Evolutionary conservation across 2,797 vertebrate genomes (phyloP), one percentile per base, ranked within the genome.

Genomic region (Pipistrellus kuhlii): DNA sequence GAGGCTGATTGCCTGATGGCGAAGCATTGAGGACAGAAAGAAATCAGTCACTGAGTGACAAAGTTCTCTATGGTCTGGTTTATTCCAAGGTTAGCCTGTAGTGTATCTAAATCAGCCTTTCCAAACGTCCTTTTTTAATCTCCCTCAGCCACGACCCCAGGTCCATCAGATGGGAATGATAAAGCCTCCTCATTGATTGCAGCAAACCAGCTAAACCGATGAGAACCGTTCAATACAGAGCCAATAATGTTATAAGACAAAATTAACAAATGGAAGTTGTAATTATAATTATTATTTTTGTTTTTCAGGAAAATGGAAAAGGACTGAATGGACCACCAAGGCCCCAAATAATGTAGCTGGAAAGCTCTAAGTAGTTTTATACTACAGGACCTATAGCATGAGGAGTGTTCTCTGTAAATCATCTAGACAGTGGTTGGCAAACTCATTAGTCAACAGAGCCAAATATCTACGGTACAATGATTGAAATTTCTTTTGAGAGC

Each of bases 51-150:
- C 46, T 6, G 10, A 53, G 84, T 46, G 76, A 64, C 71, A 35
- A 0, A 4, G 87, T 77, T 57, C 80, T 85, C 57, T 8, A 38
- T 21, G 38, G 20, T 78, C 80, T 89, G 84, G 18, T 55, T 93
- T 87, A 81, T 32, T 91, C 75, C 55, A 84, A 77, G 86, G 55
- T 86, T 94, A 78, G 53, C 66, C 44, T 32, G 46, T 1, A 48
- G 51, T 59, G 20, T 35, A 72, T 41, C 35, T 27, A 51, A 88
- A 75, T 64, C 27, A 20, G 10, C 76, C 41, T 94, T 89, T 93
- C 51, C 48, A 81, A 85, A 88, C 21, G 57, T 44, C 71, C 88
- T 25, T 68, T 84, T 51, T 77, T 85, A 55, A 62, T 87, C 80
- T 93, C 25, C 41, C 81, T 30, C 17, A n/a, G 88, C 38, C 73